phyloP scores from a whole-genome alignment of 2,888 invertebrate genomes.

The Pollenia griseotomentosa region DNA sequence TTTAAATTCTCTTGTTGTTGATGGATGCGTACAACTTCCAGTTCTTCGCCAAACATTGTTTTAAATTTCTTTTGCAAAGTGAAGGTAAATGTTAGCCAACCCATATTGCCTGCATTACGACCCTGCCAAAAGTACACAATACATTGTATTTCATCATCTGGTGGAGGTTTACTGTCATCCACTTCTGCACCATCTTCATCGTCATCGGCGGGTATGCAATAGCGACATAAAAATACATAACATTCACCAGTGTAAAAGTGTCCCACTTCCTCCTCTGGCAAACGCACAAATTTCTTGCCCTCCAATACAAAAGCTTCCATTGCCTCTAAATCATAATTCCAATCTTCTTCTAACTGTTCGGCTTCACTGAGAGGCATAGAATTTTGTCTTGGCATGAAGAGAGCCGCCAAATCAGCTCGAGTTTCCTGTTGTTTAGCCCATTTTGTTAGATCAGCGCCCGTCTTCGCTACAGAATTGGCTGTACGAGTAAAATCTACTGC shows the following conservation, averaged over 20 bases:
- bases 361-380: conserved; percentile 94
- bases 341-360: conserved; percentile 94
- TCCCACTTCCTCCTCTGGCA: conserved; percentile 97
- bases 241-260: conserved; percentile 97
- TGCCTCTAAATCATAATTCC: conserved; percentile 99
- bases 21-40: conserved; percentile 97
- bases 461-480: conserved; percentile 97
- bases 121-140: conserved; percentile 99
- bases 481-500: conserved; percentile 99
- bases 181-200: conserved; percentile 85
- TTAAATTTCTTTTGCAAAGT: conserved; percentile 97
- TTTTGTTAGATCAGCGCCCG: conserved; percentile 97
- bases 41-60: conserved; percentile 92
- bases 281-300: conserved; percentile 97
- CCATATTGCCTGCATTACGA: conserved; percentile 98
- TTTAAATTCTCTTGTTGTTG: conserved; percentile 99
- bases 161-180: conserved; percentile 79
- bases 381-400: conserved; percentile 97
- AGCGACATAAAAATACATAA: conserved; percentile 98
- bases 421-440: conserved; percentile 96
- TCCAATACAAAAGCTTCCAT: conserved; percentile 99
- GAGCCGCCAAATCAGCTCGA: conserved; percentile 95
- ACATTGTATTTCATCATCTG: conserved; percentile 89
- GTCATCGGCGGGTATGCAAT: conserved; percentile 91
- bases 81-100: conserved; percentile 99